These are phyloP conservation scores for Petrolisthes cinctipes DNA, from an alignment of 2,888 invertebrate genomes.

Conservation along the genomic window DNA sequence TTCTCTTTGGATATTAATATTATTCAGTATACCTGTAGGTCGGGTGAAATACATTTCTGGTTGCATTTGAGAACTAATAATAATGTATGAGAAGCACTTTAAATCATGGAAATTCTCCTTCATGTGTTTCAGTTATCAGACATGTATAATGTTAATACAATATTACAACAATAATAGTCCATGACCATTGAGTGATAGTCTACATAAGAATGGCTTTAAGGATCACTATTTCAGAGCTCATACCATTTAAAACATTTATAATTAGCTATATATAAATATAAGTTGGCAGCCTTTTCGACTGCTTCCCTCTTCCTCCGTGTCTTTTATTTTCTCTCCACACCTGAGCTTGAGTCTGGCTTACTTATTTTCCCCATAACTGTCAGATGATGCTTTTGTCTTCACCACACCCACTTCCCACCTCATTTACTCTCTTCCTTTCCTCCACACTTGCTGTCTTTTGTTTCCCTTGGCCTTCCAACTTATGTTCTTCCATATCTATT, in stretches of 20 bases:
- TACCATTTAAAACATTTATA: neutral
- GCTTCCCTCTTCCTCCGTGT: neutral
- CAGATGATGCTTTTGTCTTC: neutral
- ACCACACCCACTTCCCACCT: neutral
- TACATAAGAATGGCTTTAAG: neutral
- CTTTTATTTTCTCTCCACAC: neutral
- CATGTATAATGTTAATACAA: too few species aligned
- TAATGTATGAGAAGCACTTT: too few species aligned
- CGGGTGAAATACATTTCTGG: too few species aligned
- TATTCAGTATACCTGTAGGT: too few species aligned
- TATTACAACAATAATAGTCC: too few species aligned
- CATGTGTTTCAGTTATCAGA: too few species aligned
- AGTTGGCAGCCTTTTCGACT: slow-evolving; percentile 1
- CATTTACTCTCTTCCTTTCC: neutral
- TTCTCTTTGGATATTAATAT: too few species aligned
- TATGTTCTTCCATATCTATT: too few species aligned
- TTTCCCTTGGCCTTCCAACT: neutral
- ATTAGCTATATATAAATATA: slow-evolving; percentile 4
- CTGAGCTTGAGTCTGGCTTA: neutral
- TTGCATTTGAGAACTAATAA: too few species aligned
- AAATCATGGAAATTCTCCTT: too few species aligned
- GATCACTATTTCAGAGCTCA: neutral
- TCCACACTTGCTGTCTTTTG: neutral
- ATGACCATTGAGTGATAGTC: neutral
- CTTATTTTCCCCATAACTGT: neutral